phyloP scores from a whole-genome alignment of 2,888 invertebrate species.

The Polietes domitor region DNA sequence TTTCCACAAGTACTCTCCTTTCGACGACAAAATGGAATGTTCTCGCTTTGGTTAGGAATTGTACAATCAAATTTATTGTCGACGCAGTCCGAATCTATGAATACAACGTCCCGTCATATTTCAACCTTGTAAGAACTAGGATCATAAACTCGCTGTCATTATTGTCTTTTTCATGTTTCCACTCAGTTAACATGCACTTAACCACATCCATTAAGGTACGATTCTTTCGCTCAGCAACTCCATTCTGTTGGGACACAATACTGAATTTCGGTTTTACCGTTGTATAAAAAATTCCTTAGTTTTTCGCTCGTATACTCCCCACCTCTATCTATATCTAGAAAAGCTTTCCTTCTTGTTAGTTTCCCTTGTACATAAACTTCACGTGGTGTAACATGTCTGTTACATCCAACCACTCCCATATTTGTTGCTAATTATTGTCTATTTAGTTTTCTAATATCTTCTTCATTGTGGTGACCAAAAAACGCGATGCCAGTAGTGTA shows the following conservation, averaged over 20 bases:
- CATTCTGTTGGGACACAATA: conserved; percentile 37
- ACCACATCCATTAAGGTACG: neutral
- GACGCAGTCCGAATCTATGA: too few species aligned
- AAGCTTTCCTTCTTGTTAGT: neutral
- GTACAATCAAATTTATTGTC: too few species aligned
- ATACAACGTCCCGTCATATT: neutral
- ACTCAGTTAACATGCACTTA: too few species aligned
- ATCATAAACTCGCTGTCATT: conserved; percentile 30
- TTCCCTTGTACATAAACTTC: conserved; percentile 19
- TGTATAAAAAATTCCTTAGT: too few species aligned
- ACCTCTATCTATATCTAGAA: too few species aligned
- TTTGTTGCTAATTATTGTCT: conserved; percentile 5
- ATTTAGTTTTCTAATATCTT: neutral
- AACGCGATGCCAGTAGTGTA: conserved; percentile 35
- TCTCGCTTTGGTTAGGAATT: too few species aligned
- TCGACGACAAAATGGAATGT: too few species aligned
- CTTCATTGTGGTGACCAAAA: conserved; percentile 15
- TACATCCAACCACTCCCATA: neutral
- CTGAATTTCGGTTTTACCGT: conserved; percentile 37
- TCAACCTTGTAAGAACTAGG: conserved; percentile 12
- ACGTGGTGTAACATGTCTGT: neutral
- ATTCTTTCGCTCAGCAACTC: conserved; percentile 29
- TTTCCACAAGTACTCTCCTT: too few species aligned
- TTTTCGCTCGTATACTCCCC: too few species aligned
- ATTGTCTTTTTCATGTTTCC: neutral